These are phyloP conservation scores for Pristionchus arcanus DNA, from an alignment of 2,888 invertebrate species.

Conservation along the genomic window DNA sequence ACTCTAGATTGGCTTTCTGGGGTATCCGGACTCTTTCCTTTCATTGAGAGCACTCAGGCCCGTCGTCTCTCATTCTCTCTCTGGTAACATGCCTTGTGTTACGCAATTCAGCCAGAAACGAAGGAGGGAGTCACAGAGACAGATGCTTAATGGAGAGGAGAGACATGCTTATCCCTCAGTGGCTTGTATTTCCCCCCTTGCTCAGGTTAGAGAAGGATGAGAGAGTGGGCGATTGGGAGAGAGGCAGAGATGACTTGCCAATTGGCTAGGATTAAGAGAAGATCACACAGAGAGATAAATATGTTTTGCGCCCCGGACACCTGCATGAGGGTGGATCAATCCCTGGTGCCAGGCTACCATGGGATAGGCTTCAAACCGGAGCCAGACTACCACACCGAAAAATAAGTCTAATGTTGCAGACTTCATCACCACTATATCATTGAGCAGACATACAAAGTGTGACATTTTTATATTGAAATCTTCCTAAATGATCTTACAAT, in stretches of 20 bases:
- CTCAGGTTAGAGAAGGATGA: not conserved
- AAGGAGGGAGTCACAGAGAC: not conserved
- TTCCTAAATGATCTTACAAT: too few relatives aligned
- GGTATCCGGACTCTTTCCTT: conserved; percentile 49
- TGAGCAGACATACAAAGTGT: too few relatives aligned
- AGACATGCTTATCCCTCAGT: conserved; percentile 21
- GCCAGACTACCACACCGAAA: not conserved
- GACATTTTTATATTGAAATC: too few relatives aligned
- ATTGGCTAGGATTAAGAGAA: conserved; percentile 7
- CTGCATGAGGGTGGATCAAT: not conserved
- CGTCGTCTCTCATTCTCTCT: not conserved
- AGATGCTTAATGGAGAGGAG: conserved; percentile 33
- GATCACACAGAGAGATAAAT: conserved; percentile 5
- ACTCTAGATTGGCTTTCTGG: conserved; percentile 34
- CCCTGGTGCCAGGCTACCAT: conserved; percentile 7
- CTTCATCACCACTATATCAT: too few relatives aligned
- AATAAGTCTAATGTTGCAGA: too few relatives aligned
- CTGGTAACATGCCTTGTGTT: conserved; percentile 46
- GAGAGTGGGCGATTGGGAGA: not conserved
- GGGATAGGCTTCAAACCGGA: not conserved
- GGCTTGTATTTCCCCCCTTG: not conserved
- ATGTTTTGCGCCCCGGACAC: conserved; percentile 20
- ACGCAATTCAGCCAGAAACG: conserved; percentile 40
- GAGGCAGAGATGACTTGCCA: not conserved
- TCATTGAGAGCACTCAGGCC: conserved; percentile 33